Percentiles rank a stretch among this genome's conserved stretches.
Evolutionary conservation across 2,113 vertebrate species (phyloP).

Genomic region (Poecilia latipinna): DNA sequence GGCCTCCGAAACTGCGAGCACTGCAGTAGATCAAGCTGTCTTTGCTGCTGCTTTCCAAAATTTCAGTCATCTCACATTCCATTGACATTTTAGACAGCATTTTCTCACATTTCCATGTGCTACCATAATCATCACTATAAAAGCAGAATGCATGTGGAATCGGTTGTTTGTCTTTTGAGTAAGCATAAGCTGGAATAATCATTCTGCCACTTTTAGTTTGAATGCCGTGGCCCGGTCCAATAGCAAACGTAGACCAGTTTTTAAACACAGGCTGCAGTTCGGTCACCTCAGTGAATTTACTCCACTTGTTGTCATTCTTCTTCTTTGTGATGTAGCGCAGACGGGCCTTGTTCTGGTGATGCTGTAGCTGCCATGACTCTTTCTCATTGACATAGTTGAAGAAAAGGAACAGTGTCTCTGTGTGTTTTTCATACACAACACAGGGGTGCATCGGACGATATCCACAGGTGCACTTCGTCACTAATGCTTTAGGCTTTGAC

Average conservation of each 20-base stretch:
- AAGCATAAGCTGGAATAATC: not conserved
- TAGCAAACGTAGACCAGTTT: not conserved
- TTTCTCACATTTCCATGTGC: not conserved
- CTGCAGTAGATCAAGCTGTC: not conserved
- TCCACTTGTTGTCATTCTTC: not conserved
- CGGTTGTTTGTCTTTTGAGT: not conserved
- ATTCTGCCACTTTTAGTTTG: not conserved
- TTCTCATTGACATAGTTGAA: not conserved
- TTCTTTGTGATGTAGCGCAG: not conserved
- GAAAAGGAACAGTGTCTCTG: not conserved
- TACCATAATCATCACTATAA: not conserved
- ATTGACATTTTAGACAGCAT: not conserved
- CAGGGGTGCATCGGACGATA: not conserved
- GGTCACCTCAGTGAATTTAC: not conserved
- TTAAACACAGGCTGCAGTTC: not conserved
- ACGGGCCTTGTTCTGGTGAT: not conserved
- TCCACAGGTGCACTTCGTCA: not conserved
- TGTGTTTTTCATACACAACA: not conserved
- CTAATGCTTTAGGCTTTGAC: not conserved
- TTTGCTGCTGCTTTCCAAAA: not conserved
- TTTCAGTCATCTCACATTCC: not conserved
- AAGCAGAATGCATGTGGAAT: not conserved
- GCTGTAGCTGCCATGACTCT: no score
- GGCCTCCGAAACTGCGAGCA: not conserved
- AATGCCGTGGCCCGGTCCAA: not conserved